Percentiles rank a stretch among this genome's conserved stretches.
phyloP scores from a whole-genome alignment of 2,888 invertebrate species.

The Drosophila testacea region DNA sequence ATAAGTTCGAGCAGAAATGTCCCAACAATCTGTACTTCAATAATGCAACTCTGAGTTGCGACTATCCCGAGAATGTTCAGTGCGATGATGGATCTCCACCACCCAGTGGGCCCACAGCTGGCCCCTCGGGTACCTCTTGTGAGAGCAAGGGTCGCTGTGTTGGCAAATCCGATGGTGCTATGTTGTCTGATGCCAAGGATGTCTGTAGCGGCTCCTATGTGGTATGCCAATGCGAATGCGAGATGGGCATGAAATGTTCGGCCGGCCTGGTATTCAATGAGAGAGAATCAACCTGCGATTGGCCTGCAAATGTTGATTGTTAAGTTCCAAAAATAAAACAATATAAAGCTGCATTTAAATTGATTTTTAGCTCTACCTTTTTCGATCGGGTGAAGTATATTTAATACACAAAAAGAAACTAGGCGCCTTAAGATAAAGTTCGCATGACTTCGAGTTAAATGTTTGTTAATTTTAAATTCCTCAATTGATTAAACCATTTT shows the following conservation, averaged over 20 bases:
- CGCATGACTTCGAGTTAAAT: no score
- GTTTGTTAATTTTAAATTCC: no score
- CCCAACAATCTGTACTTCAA: slow-evolving; percentile 72
- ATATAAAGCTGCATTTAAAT: slow-evolving; percentile 21
- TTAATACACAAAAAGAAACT: no score
- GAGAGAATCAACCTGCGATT: slow-evolving; percentile 58
- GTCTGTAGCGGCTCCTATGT: slow-evolving; percentile 55
- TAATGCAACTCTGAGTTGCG: slow-evolving; percentile 50
- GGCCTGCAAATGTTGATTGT: slow-evolving; percentile 60
- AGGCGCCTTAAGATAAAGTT: no score
- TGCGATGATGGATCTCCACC: slow-evolving; percentile 66
- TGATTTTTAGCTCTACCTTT: background rate
- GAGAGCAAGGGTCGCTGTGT: slow-evolving; percentile 63
- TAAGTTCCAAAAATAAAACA: slow-evolving; percentile 48
- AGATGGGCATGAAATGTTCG: slow-evolving; percentile 58
- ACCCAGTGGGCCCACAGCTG: slow-evolving; percentile 75
- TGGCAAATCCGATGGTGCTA: slow-evolving; percentile 56
- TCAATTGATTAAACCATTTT: no score
- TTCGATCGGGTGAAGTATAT: no score
- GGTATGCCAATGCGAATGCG: slow-evolving; percentile 80
- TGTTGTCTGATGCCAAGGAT: slow-evolving; percentile 25
- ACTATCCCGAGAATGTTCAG: slow-evolving; percentile 66
- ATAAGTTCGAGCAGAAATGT: slow-evolving; percentile 45
- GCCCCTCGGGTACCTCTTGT: slow-evolving; percentile 78
- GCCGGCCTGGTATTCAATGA: slow-evolving; percentile 57